Evolutionary conservation across 2,113 vertebrate species (phyloP).

Genomic region (Labrus mixtus): DNA sequence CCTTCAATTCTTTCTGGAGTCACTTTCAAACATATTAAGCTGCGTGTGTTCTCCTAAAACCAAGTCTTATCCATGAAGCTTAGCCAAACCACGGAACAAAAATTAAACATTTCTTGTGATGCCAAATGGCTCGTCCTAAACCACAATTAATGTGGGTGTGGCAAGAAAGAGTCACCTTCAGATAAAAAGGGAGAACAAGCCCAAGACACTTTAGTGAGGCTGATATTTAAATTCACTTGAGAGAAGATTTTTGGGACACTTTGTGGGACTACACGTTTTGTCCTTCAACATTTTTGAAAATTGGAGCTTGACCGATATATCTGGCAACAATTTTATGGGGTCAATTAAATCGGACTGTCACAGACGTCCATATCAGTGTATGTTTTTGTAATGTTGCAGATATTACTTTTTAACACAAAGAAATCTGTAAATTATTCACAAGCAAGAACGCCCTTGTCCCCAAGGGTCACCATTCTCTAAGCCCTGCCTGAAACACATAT

Average conservation of each 20-base stretch:
- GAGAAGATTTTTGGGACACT: background rate
- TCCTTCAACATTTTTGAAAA: background rate
- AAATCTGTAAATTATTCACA: too few species aligned
- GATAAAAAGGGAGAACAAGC: slow-evolving; percentile 21
- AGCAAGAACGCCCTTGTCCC: too few species aligned
- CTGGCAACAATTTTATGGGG: background rate
- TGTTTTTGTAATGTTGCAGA: too few species aligned
- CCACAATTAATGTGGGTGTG: slow-evolving; percentile 11
- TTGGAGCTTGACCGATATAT: background rate
- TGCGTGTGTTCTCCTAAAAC: slow-evolving; percentile 40
- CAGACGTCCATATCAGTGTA: background rate
- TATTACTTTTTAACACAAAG: too few species aligned
- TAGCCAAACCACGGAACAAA: slow-evolving; percentile 42
- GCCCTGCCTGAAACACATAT: too few species aligned
- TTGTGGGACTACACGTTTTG: background rate
- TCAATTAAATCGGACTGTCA: background rate
- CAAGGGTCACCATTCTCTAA: too few species aligned
- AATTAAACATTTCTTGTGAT: slow-evolving; percentile 32
- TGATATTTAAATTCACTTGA: background rate
- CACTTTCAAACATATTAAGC: slow-evolving; percentile 63
- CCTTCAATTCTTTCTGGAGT: slow-evolving; percentile 46
- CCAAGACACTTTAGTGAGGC: slow-evolving; percentile 2
- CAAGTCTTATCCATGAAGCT: slow-evolving; percentile 38
- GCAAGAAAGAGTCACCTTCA: slow-evolving; percentile 47
- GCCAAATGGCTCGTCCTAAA: slow-evolving; percentile 58